Evolutionary conservation across 64 coral and sea anemone species (phyloP).

Genomic region (Dendronephthya gigantea): DNA sequence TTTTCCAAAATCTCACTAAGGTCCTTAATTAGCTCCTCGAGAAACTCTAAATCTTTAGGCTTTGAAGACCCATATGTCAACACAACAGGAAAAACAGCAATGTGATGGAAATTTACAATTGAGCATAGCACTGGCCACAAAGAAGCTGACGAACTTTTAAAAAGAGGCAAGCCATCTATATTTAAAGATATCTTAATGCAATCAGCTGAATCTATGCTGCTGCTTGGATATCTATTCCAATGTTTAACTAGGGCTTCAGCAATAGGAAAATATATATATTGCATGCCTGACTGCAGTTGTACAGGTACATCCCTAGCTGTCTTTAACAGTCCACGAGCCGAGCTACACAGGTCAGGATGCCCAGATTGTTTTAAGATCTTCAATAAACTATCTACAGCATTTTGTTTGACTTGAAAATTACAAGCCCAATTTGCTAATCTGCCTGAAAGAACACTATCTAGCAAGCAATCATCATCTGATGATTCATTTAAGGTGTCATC

Average conservation of each 20-base stretch:
- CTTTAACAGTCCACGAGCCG: not conserved
- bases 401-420: not conserved
- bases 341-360: not conserved
- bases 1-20: not conserved
- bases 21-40: not conserved
- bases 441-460: not conserved
- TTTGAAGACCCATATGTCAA: not conserved
- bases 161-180: not conserved
- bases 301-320: not conserved
- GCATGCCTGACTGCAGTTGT: not conserved
- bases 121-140: not conserved
- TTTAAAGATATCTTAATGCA: not conserved
- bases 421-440: not conserved
- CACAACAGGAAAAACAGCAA: not conserved
- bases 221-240: not conserved
- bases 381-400: not conserved
- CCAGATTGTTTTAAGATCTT: not conserved
- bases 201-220: not conserved
- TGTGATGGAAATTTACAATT: not conserved
- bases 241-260: not conserved
- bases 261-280: conserved; percentile 1
- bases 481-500: not conserved
- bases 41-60: conserved; percentile 1
- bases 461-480: not conserved
- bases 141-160: not conserved